phyloP scores from a whole-genome alignment of 2,113 vertebrate genomes.

The Turdus rufiventris region DNA sequence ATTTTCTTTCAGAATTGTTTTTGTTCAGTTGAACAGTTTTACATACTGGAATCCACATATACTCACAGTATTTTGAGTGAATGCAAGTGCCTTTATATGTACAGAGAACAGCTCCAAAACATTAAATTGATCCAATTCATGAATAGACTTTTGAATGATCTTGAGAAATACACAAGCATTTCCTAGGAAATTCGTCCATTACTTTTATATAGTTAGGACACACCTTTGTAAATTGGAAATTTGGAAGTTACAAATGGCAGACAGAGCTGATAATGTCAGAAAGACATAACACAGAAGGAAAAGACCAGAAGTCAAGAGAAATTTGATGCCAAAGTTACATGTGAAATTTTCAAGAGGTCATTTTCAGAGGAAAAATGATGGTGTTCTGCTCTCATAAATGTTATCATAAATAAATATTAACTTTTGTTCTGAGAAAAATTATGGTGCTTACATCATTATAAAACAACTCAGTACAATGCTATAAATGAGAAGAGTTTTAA shows the following conservation, averaged over 20 bases:
- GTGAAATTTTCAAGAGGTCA: not conserved
- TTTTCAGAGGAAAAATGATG: not conserved
- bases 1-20: not conserved
- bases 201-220: not conserved
- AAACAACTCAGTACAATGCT: not conserved
- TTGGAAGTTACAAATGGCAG: not conserved
- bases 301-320: not conserved
- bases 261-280: not conserved
- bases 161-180: not conserved
- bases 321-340: not conserved
- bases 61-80: not conserved
- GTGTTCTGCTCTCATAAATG: not conserved
- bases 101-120: not conserved
- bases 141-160: not conserved
- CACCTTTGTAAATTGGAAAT: not conserved
- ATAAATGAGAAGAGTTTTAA: not conserved
- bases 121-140: not conserved
- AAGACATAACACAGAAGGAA: not conserved
- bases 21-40: not conserved
- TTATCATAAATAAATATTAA: not conserved
- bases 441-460: not conserved
- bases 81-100: not conserved
- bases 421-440: not conserved
- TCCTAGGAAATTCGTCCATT: not conserved
- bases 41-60: not conserved